Conservation (phyloP, 2,113 vertebrate species). For the Albula glossodonta region DNA sequence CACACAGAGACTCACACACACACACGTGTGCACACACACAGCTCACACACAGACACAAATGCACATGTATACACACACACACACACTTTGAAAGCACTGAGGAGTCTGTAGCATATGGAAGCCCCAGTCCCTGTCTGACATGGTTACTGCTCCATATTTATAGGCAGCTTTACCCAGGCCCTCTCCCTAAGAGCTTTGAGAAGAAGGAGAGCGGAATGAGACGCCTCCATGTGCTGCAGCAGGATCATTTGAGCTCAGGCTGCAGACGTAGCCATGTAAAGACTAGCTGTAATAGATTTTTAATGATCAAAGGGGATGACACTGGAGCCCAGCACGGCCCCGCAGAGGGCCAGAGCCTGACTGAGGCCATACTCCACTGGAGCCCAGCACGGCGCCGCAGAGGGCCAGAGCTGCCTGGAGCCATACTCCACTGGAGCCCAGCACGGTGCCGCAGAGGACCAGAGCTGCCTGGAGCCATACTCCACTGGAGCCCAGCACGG, state of each 20-base stretch:
- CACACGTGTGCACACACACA: neutral
- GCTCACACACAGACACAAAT: neutral
- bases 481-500: no score
- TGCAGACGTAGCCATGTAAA: neutral
- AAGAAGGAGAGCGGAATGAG: neutral
- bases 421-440: no score
- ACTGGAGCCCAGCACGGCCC: slow-evolving; percentile 14
- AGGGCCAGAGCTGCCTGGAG: no score
- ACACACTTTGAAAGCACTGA: neutral
- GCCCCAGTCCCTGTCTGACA: neutral
- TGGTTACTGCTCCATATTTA: no score
- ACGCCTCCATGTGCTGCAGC: slow-evolving; percentile 20
- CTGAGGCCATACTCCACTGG: no score
- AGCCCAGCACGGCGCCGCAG: no score
- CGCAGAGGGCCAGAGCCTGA: no score
- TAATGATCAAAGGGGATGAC: slow-evolving; percentile 19
- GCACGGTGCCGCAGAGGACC: no score
- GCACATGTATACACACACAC: neutral
- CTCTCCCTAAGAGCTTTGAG: neutral
- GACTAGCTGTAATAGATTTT: slow-evolving; percentile 32
- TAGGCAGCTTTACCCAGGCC: no score
- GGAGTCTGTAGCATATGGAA: neutral
- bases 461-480: no score
- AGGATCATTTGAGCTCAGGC: slow-evolving; percentile 26
- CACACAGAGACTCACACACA: neutral